Conservation (phyloP, 2,888 invertebrate genomes). For the Desoria tigrina region DNA sequence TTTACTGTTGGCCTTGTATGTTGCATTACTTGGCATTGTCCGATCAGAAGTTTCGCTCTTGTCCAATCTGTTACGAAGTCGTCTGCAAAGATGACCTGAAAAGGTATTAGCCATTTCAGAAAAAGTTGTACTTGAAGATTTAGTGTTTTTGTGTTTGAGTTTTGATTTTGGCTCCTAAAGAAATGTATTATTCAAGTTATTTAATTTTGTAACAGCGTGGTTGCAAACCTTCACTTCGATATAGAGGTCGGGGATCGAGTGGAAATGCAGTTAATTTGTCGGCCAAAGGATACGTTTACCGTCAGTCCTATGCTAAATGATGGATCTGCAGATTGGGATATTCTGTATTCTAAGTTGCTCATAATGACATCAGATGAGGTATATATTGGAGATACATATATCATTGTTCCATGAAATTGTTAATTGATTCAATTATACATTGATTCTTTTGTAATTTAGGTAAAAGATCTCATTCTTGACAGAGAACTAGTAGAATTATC, state of each 20-base stretch:
- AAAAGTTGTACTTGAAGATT: too few species aligned
- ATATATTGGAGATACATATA: slow-evolving; percentile 29
- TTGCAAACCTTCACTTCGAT: slow-evolving; percentile 61
- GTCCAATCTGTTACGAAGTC: slow-evolving; percentile 89
- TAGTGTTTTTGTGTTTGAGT: too few species aligned
- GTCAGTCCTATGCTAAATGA: slow-evolving; percentile 58
- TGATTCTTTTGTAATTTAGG: slow-evolving; percentile 57
- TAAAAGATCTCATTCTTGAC: slow-evolving; percentile 68
- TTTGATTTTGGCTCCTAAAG: too few species aligned
- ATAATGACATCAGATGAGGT: slow-evolving; percentile 71
- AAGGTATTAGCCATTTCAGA: slow-evolving; percentile 69
- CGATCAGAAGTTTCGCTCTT: slow-evolving; percentile 78
- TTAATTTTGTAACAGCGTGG: slow-evolving; percentile 61
- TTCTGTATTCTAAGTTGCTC: slow-evolving; percentile 75
- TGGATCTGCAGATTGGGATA: slow-evolving; percentile 54
- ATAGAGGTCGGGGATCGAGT: slow-evolving; percentile 68
- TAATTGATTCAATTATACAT: not conserved
- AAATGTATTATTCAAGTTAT: not conserved
- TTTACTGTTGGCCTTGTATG: slow-evolving; percentile 94
- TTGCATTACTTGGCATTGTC: slow-evolving; percentile 86
- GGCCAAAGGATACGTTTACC: slow-evolving; percentile 68
- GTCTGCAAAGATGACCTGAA: slow-evolving; percentile 79
- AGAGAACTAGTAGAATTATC: slow-evolving; percentile 71
- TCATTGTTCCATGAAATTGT: not conserved
- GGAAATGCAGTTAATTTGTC: slow-evolving; percentile 80